Percentiles rank a stretch among this genome's conserved stretches.
phyloP scores from a whole-genome alignment of 1,140 invertebrate genomes.

The Aphelinus atriplicis region DNA sequence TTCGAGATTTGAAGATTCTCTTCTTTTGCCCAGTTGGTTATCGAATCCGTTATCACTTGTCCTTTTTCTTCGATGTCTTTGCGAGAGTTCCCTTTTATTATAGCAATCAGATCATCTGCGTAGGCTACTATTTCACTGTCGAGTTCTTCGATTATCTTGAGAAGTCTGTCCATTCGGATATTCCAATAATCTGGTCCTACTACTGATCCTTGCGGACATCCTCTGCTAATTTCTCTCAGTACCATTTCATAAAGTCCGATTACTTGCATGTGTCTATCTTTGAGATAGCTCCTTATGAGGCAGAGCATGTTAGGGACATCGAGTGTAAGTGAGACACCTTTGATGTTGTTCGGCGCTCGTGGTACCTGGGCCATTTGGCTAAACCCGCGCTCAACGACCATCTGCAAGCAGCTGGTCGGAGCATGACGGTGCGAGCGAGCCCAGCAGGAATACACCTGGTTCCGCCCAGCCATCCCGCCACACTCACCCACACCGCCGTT shows the following conservation, averaged over 20 bases:
- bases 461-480: too few relatives aligned
- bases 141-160: not conserved
- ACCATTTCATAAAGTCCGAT: not conserved
- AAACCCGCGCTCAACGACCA: too few relatives aligned
- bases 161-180: not conserved
- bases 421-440: too few relatives aligned
- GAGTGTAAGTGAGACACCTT: too few relatives aligned
- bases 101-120: not conserved
- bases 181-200: not conserved
- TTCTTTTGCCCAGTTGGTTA: not conserved
- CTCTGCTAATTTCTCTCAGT: not conserved
- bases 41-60: not conserved
- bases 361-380: too few relatives aligned
- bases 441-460: too few relatives aligned
- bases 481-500: too few relatives aligned
- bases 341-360: too few relatives aligned
- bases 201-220: conserved; percentile 1
- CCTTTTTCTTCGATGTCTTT: not conserved
- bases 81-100: not conserved
- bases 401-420: too few relatives aligned
- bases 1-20: not conserved
- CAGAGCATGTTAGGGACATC: too few relatives aligned
- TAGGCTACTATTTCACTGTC: not conserved
- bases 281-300: too few relatives aligned
- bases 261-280: not conserved